Evolutionary conservation across 2,888 invertebrate species (phyloP).

Genomic region (Tetrapedia diversipes): DNA sequence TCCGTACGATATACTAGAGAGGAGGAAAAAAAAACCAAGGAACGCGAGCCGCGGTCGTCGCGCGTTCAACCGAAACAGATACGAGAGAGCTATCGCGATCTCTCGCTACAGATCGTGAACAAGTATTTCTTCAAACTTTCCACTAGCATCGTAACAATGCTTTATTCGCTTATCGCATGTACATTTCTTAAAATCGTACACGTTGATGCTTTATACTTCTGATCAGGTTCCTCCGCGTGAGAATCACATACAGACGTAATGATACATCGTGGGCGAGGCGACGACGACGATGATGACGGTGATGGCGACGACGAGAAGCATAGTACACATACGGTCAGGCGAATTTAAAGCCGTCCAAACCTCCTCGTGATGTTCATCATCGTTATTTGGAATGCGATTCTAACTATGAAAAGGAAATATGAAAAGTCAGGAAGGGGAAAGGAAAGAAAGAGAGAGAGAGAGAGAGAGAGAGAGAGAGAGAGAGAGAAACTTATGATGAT

Average conservation of each 20-base stretch:
- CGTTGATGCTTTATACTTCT: neutral
- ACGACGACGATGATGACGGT: neutral
- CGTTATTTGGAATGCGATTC: no score
- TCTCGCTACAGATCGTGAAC: neutral
- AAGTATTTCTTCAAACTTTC: conserved; percentile 1
- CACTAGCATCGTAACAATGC: conserved; percentile 42
- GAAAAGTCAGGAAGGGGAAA: neutral
- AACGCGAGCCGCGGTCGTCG: neutral
- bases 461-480: neutral
- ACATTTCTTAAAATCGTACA: conserved; percentile 51
- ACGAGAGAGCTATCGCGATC: neutral
- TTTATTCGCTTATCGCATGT: conserved; percentile 63
- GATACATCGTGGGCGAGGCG: conserved; percentile 7
- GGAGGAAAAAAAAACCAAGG: neutral
- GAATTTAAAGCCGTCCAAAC: neutral
- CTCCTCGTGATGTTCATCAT: neutral
- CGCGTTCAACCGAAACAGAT: neutral
- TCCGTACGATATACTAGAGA: neutral
- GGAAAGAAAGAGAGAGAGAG: neutral
- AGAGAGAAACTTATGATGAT: no score
- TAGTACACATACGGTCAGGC: neutral
- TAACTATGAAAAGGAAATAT: neutral
- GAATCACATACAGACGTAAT: conserved; percentile 31
- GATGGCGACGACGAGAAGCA: neutral
- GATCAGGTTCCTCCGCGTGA: neutral